These are phyloP conservation scores for Alca torda DNA, from an alignment of 2,797 vertebrate species.

Conservation along the genomic window DNA sequence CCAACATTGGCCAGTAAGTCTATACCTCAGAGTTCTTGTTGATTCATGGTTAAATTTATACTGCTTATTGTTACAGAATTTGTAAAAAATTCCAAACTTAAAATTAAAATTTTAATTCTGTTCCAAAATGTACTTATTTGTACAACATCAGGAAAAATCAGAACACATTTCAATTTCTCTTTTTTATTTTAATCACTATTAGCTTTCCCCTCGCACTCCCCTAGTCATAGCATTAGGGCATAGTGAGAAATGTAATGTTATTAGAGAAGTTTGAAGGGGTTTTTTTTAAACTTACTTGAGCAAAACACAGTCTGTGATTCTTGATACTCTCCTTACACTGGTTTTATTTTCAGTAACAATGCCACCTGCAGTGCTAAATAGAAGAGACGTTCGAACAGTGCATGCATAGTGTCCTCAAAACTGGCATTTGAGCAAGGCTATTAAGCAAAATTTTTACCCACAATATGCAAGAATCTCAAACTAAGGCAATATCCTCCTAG, in stretches of 20 bases:
- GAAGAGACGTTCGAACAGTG: background rate
- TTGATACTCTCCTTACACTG: background rate
- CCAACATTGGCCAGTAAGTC: background rate
- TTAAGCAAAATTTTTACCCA: background rate
- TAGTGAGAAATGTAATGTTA: background rate
- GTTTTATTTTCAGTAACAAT: constrained; percentile 39
- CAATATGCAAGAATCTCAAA: background rate
- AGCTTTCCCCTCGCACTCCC: background rate
- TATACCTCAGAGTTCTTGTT: background rate
- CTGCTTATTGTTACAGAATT: background rate
- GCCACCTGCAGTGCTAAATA: constrained; percentile 5
- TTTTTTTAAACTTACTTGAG: background rate
- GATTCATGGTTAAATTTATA: background rate
- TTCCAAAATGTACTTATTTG: background rate
- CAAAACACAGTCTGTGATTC: background rate
- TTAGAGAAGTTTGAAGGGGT: background rate
- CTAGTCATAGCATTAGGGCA: background rate
- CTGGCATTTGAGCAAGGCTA: background rate
- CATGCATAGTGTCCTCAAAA: background rate
- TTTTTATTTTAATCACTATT: background rate
- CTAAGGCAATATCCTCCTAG: background rate
- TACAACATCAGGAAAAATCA: background rate
- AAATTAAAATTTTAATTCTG: background rate
- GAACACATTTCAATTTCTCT: background rate
- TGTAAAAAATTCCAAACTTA: background rate